Evolutionary conservation across 2,888 invertebrate species (phyloP).

Genomic region (Carterocephalus palaemon): DNA sequence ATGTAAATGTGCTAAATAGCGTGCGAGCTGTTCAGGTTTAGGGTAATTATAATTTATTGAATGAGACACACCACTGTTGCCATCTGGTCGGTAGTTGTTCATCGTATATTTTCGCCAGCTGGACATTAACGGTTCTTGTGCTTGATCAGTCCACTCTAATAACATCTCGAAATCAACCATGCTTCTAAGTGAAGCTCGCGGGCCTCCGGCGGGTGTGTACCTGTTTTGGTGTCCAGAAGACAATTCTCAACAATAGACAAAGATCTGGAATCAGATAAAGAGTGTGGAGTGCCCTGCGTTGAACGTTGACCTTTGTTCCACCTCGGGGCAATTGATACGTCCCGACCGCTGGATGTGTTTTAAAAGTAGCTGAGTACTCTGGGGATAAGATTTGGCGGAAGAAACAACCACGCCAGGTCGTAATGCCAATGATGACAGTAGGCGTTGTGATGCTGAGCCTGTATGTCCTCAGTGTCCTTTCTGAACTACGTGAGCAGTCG

Average conservation of each 20-base stretch:
- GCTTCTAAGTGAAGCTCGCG: conserved; percentile 34
- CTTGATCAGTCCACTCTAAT: conserved; percentile 29
- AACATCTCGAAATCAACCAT: conserved; percentile 35
- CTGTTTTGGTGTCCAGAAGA: conserved; percentile 25
- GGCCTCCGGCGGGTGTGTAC: conserved; percentile 28
- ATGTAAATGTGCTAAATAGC: conserved; percentile 27
- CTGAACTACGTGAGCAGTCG: conserved; percentile 25
- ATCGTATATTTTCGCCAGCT: conserved; percentile 24
- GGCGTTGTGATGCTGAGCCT: conserved; percentile 28
- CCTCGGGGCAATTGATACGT: conserved; percentile 35
- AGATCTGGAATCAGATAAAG: conserved; percentile 13
- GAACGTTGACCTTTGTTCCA: conserved; percentile 35
- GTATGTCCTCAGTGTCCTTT: conserved; percentile 14
- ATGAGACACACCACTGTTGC: conserved; percentile 17
- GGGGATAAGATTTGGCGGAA: conserved; percentile 5
- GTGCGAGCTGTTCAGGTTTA: conserved; percentile 20
- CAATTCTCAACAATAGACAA: no score
- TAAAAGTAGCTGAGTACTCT: no score
- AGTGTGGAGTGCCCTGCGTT: conserved; percentile 19
- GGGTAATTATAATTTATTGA: conserved; percentile 21
- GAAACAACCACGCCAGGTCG: conserved; percentile 6
- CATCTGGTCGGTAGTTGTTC: conserved; percentile 27
- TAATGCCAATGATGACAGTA: conserved; percentile 22
- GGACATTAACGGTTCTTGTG: conserved; percentile 19
- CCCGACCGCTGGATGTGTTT: conserved; percentile 29